Percentiles rank a stretch among this genome's conserved stretches.
phyloP scores from a whole-genome alignment of 1,140 invertebrate species.

The Polypedilum pembai region DNA sequence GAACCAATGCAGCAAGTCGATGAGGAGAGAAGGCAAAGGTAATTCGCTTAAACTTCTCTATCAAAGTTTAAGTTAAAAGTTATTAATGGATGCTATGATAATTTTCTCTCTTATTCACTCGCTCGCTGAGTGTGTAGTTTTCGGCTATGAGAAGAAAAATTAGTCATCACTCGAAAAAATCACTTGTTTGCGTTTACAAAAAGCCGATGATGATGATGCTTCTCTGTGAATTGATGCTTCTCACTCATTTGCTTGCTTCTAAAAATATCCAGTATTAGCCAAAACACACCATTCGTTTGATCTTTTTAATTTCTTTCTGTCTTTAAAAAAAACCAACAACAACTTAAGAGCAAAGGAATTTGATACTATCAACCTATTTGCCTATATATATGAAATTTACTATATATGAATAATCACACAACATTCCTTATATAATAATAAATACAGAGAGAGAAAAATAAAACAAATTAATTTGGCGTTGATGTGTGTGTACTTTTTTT shows the following conservation, averaged over 20 bases:
- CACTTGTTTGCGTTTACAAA: slow-evolving; percentile 17
- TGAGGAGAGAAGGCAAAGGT: slow-evolving; percentile 21
- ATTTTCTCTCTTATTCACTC: not conserved
- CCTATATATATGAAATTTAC: too few species aligned
- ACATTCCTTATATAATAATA: not conserved
- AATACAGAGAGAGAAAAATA: not conserved
- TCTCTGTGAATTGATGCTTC: not conserved
- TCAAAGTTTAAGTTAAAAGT: too few species aligned
- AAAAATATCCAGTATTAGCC: not conserved
- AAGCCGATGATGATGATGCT: not conserved
- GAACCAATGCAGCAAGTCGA: not conserved
- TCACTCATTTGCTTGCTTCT: not conserved
- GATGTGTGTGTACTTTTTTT: not conserved
- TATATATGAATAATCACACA: not conserved
- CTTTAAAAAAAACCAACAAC: not conserved
- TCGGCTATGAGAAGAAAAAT: slow-evolving; percentile 1
- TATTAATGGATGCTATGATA: not conserved
- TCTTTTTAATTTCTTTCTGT: not conserved
- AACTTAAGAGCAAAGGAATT: not conserved
- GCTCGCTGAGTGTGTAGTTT: not conserved
- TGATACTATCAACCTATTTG: not conserved
- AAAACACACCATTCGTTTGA: not conserved
- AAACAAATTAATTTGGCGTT: not conserved
- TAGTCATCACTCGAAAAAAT: not conserved
- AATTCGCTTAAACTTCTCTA: too few species aligned